Conservation (phyloP, 1,140 invertebrate species). For the Matsumurasca onukii region DNA sequence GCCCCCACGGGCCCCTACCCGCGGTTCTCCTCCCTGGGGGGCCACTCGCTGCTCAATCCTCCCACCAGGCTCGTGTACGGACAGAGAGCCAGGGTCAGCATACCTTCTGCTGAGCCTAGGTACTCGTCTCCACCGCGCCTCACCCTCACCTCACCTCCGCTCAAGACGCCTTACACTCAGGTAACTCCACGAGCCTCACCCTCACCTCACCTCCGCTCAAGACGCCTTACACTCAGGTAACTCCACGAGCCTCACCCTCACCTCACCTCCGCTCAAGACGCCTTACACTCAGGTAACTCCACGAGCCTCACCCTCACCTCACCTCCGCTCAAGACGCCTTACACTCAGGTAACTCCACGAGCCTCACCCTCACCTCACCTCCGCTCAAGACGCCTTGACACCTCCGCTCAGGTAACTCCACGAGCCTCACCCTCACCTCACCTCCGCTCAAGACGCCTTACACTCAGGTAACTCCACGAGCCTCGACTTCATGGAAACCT, state of each 20-base stretch:
- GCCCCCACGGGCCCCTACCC: constrained; percentile 24
- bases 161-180: constrained; percentile 29
- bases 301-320: constrained; percentile 22
- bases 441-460: no score
- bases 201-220: constrained; percentile 28
- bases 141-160: constrained; percentile 30
- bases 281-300: constrained; percentile 29
- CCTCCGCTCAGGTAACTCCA: no score
- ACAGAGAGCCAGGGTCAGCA: constrained; percentile 18
- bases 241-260: constrained; percentile 16
- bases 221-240: constrained; percentile 28
- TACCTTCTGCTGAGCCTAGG: neutral
- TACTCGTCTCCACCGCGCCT: neutral
- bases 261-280: constrained; percentile 24
- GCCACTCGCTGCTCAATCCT: constrained; percentile 27
- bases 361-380: no score
- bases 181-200: constrained; percentile 22
- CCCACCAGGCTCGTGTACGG: constrained; percentile 14
- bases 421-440: no score
- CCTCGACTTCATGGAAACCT: no score
- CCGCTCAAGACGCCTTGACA: no score
- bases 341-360: constrained; percentile 30
- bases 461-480: no score
- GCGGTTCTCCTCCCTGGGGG: constrained; percentile 32
- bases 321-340: constrained; percentile 22